Percentiles rank a stretch among this genome's conserved stretches.
Conservation (phyloP, 2,888 invertebrate species). For the Xiphydria camelus region DNA sequence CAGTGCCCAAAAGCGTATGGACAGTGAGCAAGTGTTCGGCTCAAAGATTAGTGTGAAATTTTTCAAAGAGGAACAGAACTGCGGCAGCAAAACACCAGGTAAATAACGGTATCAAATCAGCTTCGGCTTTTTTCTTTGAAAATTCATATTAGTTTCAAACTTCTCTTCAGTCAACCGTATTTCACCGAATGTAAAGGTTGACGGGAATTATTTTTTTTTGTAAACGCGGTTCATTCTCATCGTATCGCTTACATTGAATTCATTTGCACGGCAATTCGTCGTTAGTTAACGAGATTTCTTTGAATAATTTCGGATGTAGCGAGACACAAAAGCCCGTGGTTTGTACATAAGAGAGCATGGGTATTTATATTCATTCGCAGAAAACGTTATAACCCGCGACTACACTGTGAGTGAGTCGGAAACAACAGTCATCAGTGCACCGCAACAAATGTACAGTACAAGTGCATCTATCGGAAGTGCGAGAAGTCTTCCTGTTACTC, state of each 20-base stretch:
- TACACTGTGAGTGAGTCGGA: conserved; percentile 46
- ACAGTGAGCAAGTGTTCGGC: conserved; percentile 82
- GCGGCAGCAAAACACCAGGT: conserved; percentile 43
- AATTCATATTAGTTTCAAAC: background rate
- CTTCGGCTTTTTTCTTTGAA: conserved; percentile 1
- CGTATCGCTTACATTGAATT: too few species aligned
- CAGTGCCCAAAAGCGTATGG: conserved; percentile 83
- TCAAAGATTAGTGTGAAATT: conserved; percentile 67
- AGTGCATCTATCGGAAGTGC: conserved; percentile 43
- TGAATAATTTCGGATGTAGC: too few species aligned
- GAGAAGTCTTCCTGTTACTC: conserved; percentile 51
- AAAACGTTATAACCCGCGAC: conserved; percentile 29
- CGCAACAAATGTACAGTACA: conserved; percentile 53
- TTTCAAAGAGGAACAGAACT: conserved; percentile 48
- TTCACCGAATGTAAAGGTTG: background rate
- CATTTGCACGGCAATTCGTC: too few species aligned
- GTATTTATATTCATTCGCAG: too few species aligned
- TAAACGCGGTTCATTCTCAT: too few species aligned
- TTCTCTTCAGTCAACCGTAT: too few species aligned
- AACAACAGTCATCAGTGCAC: conserved; percentile 34
- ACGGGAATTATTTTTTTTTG: background rate
- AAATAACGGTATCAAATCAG: conserved; percentile 15
- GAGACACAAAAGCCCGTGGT: too few species aligned
- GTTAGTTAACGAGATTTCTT: too few species aligned
- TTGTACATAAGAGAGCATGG: too few species aligned